Evolutionary conservation across 2,113 vertebrate species (phyloP).

Genomic region (Lutjanus erythropterus): DNA sequence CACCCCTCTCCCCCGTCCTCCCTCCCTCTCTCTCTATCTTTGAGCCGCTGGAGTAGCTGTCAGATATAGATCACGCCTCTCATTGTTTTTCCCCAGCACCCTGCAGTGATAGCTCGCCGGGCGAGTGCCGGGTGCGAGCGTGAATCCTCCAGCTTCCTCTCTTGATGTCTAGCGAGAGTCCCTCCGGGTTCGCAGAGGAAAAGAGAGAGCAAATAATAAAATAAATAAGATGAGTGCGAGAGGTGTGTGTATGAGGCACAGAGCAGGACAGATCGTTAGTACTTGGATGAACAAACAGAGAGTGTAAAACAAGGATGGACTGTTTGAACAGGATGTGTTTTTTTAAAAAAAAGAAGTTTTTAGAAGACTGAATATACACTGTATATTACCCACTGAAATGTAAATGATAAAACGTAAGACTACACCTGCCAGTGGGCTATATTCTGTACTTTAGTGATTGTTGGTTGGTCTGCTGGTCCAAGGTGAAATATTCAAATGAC

Average conservation of each 20-base stretch:
- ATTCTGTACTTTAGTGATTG: neutral
- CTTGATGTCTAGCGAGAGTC: conserved; percentile 17
- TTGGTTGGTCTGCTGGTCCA: neutral
- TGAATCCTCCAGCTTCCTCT: conserved; percentile 33
- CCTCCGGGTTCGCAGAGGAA: neutral
- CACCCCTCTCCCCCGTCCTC: neutral
- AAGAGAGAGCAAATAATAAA: conserved; percentile 7
- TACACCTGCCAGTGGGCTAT: neutral
- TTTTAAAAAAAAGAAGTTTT: neutral
- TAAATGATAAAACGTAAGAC: neutral
- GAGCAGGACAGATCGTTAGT: conserved; percentile 4
- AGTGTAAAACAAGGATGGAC: neutral
- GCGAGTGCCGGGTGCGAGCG: conserved; percentile 11
- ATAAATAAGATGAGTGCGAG: neutral
- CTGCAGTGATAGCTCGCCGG: conserved; percentile 36
- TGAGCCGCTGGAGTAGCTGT: conserved; percentile 44
- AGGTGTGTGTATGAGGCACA: neutral
- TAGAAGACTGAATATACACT: neutral
- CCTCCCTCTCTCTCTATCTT: conserved; percentile 30
- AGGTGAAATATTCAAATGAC: neutral
- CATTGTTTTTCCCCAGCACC: conserved; percentile 46
- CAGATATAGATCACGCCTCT: conserved; percentile 58
- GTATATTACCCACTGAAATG: neutral
- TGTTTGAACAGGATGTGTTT: conserved; percentile 12
- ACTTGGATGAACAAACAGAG: conserved; percentile 7